Evolutionary conservation across 2,888 invertebrate species (phyloP).

Genomic region (Xestia rhomboidea): DNA sequence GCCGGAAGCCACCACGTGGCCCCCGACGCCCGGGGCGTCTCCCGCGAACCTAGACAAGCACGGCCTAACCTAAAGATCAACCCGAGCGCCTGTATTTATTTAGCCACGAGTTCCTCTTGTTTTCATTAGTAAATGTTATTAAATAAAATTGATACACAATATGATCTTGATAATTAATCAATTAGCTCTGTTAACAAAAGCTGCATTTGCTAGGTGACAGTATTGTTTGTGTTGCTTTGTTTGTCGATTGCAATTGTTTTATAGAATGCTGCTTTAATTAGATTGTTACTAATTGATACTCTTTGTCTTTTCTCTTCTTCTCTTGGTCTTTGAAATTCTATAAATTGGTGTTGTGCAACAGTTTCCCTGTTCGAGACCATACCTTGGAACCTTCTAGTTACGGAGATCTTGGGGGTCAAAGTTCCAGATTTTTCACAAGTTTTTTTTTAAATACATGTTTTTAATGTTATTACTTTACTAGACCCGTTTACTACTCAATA

Average conservation of each 20-base stretch:
- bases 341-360: neutral
- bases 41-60: neutral
- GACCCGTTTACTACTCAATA: no score
- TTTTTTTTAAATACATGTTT: no score
- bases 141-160: conserved; percentile 30
- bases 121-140: neutral
- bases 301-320: no score
- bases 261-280: neutral
- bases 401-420: no score
- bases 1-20: no score
- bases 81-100: neutral
- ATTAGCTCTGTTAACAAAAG: neutral
- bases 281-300: neutral
- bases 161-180: conserved; percentile 3
- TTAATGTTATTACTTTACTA: no score
- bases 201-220: neutral
- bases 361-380: no score
- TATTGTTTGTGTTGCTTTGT: conserved; percentile 13
- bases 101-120: neutral
- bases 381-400: no score
- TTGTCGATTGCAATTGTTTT: neutral
- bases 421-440: no score
- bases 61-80: neutral
- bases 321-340: neutral
- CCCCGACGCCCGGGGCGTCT: no score